A percentile compares a stretch with the other conserved stretches of the same genome.
Evolutionary conservation across 2,888 invertebrate genomes (phyloP).

Genomic region (Hololepta plana): DNA sequence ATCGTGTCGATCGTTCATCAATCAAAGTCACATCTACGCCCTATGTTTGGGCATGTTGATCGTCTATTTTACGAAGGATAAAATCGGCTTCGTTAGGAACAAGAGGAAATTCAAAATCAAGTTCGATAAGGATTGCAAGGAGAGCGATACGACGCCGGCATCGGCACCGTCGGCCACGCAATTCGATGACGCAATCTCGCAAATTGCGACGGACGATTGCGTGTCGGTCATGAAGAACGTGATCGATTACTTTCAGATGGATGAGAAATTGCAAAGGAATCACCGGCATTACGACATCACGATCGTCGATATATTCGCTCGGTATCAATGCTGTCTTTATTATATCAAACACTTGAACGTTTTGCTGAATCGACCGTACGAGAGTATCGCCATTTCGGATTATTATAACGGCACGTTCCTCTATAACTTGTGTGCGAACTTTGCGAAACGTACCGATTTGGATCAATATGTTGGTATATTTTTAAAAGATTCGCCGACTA

Average conservation of each 20-base stretch:
- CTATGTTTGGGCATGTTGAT: constrained; percentile 36
- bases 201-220: constrained; percentile 37
- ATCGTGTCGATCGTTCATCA: constrained; percentile 26
- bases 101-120: constrained; percentile 25
- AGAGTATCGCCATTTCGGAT: constrained; percentile 36
- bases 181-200: constrained; percentile 28
- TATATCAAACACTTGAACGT: constrained; percentile 44
- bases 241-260: constrained; percentile 37
- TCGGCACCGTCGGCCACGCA: constrained; percentile 11
- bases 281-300: constrained; percentile 35
- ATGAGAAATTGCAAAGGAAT: constrained; percentile 32
- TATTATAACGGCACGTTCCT: constrained; percentile 58
- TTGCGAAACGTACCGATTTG: constrained; percentile 37
- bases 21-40: constrained; percentile 33
- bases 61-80: constrained; percentile 33
- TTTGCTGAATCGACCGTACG: constrained; percentile 40
- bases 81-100: constrained; percentile 29
- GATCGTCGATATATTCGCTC: constrained; percentile 43
- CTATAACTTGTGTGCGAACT: constrained; percentile 49
- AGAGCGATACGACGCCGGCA: constrained; percentile 13
- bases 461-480: constrained; percentile 29
- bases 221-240: constrained; percentile 37
- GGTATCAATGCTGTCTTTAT: constrained; percentile 44
- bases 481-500: constrained; percentile 20
- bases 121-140: constrained; percentile 14